Conservation (phyloP, 2,113 vertebrate species). For the Charadrius vociferus region DNA sequence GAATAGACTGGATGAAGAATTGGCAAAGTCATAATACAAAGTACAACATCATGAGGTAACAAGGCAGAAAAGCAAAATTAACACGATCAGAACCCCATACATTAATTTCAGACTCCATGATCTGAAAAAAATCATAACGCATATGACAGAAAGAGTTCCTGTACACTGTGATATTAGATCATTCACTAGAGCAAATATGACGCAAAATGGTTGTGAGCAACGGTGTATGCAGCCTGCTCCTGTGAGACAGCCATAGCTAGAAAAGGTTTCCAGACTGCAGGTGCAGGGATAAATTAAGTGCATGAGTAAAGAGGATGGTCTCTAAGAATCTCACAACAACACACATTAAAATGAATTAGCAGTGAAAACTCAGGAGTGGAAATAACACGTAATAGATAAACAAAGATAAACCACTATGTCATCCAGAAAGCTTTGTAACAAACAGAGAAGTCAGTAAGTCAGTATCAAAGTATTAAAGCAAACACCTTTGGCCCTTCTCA, state of each 20-base stretch:
- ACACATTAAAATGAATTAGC: not conserved
- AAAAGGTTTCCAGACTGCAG: not conserved
- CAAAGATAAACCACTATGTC: not conserved
- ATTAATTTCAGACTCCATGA: not conserved
- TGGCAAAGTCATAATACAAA: not conserved
- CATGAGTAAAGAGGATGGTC: not conserved
- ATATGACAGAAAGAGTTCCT: not conserved
- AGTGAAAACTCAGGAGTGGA: not conserved
- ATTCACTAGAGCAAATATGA: not conserved
- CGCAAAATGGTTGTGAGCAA: not conserved
- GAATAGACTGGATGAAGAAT: not conserved
- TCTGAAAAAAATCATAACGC: not conserved
- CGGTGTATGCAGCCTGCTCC: not conserved
- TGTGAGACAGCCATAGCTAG: not conserved
- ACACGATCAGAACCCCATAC: not conserved
- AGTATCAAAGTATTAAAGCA: not conserved
- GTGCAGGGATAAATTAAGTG: not conserved
- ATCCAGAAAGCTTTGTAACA: not conserved
- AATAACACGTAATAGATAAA: not conserved
- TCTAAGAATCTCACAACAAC: not conserved
- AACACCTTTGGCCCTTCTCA: not conserved
- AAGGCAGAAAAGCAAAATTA: not conserved
- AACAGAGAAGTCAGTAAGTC: not conserved
- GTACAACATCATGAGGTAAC: not conserved
- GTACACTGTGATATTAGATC: not conserved